phyloP scores from a whole-genome alignment of 2,888 invertebrate genomes.

The Hypena proboscidalis region DNA sequence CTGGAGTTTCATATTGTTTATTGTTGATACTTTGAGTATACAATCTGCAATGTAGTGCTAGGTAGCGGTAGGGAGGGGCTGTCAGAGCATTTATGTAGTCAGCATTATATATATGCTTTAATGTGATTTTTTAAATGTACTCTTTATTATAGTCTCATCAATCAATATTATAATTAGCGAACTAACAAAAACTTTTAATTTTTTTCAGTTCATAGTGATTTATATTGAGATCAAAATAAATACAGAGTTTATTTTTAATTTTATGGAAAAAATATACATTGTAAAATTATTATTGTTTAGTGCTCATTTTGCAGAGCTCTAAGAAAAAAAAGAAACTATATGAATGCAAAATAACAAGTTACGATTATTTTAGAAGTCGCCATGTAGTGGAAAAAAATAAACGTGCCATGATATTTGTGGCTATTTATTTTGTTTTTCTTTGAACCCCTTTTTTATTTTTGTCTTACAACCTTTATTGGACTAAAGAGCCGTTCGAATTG shows the following conservation, averaged over 20 bases:
- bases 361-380: constrained; percentile 86
- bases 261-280: constrained; percentile 79
- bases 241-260: constrained; percentile 85
- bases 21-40: constrained; percentile 72
- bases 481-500: too few relatives aligned
- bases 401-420: constrained; percentile 86
- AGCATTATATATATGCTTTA: constrained; percentile 86
- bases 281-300: constrained; percentile 81
- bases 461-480: background rate
- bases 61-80: constrained; percentile 64
- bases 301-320: constrained; percentile 77
- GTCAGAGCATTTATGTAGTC: constrained; percentile 83
- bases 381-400: constrained; percentile 87
- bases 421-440: constrained; percentile 70
- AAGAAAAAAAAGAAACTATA: constrained; percentile 78
- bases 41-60: constrained; percentile 46
- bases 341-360: constrained; percentile 85
- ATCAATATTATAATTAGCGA: constrained; percentile 81
- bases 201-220: constrained; percentile 82
- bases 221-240: constrained; percentile 83
- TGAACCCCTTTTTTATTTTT: constrained; percentile 20
- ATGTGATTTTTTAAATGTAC: constrained; percentile 86
- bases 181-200: constrained; percentile 82
- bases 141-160: constrained; percentile 85
- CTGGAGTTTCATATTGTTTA: constrained; percentile 69